Percentiles rank a stretch among this genome's conserved stretches.
Evolutionary conservation across 2,113 vertebrate species (phyloP).

Genomic region (Macaca nemestrina): DNA sequence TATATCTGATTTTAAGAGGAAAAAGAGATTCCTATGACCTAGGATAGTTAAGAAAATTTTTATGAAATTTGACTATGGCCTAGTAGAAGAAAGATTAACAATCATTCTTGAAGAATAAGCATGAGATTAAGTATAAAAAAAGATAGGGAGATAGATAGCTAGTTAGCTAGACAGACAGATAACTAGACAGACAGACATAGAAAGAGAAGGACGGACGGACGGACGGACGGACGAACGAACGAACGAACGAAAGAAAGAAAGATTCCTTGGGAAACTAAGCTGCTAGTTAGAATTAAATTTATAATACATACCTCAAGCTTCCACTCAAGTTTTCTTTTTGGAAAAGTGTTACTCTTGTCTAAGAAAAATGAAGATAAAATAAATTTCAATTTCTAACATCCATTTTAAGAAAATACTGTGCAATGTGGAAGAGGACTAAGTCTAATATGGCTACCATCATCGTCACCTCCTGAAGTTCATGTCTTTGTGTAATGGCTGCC

Average conservation of each 20-base stretch:
- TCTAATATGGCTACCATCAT: background rate
- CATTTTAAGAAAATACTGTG: background rate
- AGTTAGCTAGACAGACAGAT: too few relatives aligned
- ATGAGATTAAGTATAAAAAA: background rate
- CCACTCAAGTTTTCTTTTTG: background rate
- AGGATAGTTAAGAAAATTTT: background rate
- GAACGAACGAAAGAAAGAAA: rapidly evolving
- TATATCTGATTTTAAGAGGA: background rate
- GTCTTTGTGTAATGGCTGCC: background rate
- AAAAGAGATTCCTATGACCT: background rate
- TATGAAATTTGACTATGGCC: background rate
- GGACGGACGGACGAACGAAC: rapidly evolving
- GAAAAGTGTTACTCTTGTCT: background rate
- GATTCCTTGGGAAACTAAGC: background rate
- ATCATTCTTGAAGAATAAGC: background rate
- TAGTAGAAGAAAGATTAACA: background rate
- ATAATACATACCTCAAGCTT: background rate
- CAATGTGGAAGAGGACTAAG: background rate
- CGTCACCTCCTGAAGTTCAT: background rate
- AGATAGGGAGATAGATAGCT: background rate
- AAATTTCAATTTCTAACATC: background rate
- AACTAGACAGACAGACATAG: too few relatives aligned
- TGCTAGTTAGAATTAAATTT: background rate
- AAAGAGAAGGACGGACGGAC: too few relatives aligned
- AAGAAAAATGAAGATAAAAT: background rate